A percentile compares a stretch with the other conserved stretches of the same genome.
phyloP scores from a whole-genome alignment of 2,888 invertebrate species.

The Noctua fimbriata region DNA sequence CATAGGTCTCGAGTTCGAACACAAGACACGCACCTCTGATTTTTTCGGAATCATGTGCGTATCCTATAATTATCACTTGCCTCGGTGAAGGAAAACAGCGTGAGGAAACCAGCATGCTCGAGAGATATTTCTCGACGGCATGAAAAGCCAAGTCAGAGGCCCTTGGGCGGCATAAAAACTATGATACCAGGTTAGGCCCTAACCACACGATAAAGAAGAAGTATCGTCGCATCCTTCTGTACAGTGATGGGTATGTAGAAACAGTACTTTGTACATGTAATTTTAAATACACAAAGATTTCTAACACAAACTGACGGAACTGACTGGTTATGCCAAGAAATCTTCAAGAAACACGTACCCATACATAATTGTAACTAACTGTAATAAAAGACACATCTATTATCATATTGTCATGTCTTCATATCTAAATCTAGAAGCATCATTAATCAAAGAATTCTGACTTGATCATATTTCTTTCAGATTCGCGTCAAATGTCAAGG shows the following conservation, averaged over 20 bases:
- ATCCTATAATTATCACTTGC: too few relatives aligned
- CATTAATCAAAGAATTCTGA: conserved; percentile 47
- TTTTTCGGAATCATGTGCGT: too few relatives aligned
- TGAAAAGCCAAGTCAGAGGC: not conserved
- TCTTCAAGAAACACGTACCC: not conserved
- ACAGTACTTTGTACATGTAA: not conserved
- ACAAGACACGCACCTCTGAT: too few relatives aligned
- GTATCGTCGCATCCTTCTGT: not conserved
- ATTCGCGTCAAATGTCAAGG: conserved; percentile 55
- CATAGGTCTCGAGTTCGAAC: too few relatives aligned
- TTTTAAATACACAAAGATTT: not conserved
- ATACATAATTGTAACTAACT: not conserved
- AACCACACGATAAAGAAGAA: too few relatives aligned
- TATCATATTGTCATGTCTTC: conserved; percentile 7
- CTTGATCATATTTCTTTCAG: conserved; percentile 50
- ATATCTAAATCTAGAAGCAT: conserved; percentile 15
- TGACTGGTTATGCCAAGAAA: too few relatives aligned
- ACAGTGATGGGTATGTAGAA: not conserved
- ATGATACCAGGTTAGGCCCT: too few relatives aligned
- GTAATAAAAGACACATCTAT: conserved; percentile 1
- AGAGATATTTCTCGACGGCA: too few relatives aligned
- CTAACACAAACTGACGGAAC: not conserved
- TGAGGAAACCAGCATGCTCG: too few relatives aligned
- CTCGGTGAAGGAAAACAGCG: too few relatives aligned
- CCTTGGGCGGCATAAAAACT: too few relatives aligned